Evolutionary conservation across 2,113 vertebrate genomes (phyloP).

Genomic region (Lampris incognitus): DNA sequence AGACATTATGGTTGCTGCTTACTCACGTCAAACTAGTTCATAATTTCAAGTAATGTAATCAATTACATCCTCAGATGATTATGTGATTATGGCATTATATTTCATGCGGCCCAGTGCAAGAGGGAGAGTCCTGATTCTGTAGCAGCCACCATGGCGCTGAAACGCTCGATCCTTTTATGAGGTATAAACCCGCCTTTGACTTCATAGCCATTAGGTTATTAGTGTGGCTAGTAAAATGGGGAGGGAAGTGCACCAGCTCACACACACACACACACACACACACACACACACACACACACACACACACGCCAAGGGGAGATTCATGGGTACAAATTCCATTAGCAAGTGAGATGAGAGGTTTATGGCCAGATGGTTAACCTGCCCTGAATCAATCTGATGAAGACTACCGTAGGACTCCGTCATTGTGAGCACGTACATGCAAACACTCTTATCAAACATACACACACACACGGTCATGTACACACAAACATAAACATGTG

Average conservation of each 20-base stretch:
- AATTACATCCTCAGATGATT: constrained; percentile 29
- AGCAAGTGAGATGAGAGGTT: constrained; percentile 62
- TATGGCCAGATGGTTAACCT: constrained; percentile 76
- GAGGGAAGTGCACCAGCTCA: neutral
- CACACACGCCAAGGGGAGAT: constrained; percentile 8
- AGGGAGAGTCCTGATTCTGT: constrained; percentile 17
- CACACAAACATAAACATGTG: constrained; percentile 30
- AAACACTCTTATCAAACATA: constrained; percentile 4
- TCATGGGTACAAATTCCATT: constrained; percentile 69
- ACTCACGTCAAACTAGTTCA: constrained; percentile 9
- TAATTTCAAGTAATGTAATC: constrained; percentile 39
- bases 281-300: neutral
- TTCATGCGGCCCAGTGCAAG: neutral
- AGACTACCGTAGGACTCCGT: constrained; percentile 26
- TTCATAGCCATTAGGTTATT: constrained; percentile 76
- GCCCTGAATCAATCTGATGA: constrained; percentile 63
- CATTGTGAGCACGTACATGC: neutral
- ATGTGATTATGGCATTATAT: constrained; percentile 27
- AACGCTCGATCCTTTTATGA: constrained; percentile 55
- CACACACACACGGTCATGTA: constrained; percentile 6
- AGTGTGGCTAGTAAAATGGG: constrained; percentile 39
- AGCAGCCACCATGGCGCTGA: constrained; percentile 32
- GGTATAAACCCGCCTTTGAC: constrained; percentile 50
- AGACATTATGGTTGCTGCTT: constrained; percentile 22
- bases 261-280: constrained; percentile 5